Percentiles rank a stretch among this genome's conserved stretches.
Conservation (phyloP, 64 coral and sea anemone genomes). For the Stichodactyla mertensii region DNA sequence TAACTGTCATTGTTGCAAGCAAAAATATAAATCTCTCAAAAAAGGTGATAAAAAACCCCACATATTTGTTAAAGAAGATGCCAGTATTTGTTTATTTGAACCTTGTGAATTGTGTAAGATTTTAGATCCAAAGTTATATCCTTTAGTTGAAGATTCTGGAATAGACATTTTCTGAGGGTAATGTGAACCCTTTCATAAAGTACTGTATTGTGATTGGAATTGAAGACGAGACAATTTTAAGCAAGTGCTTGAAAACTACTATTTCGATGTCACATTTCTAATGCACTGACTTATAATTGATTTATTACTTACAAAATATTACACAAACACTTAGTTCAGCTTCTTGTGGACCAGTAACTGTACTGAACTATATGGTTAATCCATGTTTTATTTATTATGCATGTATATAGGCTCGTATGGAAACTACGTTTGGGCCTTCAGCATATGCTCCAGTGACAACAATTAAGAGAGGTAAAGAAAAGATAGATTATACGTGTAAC, state of each 20-base stretch:
- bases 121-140: background rate
- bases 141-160: background rate
- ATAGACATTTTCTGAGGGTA: background rate
- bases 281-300: background rate
- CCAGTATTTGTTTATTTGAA: background rate
- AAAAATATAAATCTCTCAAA: background rate
- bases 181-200: background rate
- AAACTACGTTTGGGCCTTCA: slow-evolving; percentile 91
- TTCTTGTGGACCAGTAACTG: too few relatives aligned
- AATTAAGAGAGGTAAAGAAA: slow-evolving; percentile 66
- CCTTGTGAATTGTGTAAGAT: background rate
- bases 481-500: background rate
- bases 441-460: slow-evolving; percentile 84
- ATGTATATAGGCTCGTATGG: slow-evolving; percentile 64
- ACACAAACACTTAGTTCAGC: too few relatives aligned
- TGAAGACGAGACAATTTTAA: too few relatives aligned
- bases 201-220: background rate
- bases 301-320: background rate
- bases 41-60: background rate
- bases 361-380: too few relatives aligned
- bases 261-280: background rate
- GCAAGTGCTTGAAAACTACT: too few relatives aligned
- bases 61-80: background rate
- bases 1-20: background rate
- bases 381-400: too few relatives aligned